phyloP scores from a whole-genome alignment of 2,888 invertebrate genomes.

The Bedellia somnulentella region DNA sequence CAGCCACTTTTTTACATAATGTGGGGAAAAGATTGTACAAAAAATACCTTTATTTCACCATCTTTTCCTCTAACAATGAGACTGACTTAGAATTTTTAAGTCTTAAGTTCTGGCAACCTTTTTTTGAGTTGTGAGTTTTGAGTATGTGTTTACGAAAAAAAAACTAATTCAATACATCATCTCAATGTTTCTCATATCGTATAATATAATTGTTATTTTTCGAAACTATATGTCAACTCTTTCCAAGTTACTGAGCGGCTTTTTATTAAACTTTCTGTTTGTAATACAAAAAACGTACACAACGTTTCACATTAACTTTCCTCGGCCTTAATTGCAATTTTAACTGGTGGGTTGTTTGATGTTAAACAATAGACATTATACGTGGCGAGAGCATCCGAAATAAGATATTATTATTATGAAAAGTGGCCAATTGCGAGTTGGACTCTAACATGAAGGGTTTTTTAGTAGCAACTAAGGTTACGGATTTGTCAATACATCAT shows the following conservation, averaged over 20 bases:
- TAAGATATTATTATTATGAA: neutral
- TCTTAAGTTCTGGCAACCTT: too few species aligned
- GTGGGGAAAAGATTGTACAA: too few species aligned
- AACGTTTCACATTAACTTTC: slow-evolving; percentile 1
- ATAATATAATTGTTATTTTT: neutral
- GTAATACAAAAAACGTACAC: neutral
- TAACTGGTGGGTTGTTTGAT: too few species aligned
- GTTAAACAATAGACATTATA: too few species aligned
- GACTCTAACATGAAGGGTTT: neutral
- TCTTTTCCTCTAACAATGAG: too few species aligned
- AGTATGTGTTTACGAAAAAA: neutral
- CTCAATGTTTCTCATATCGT: neutral
- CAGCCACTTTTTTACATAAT: too few species aligned
- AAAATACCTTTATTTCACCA: too few species aligned
- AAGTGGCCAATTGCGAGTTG: neutral
- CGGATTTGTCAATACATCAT: neutral
- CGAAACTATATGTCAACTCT: neutral
- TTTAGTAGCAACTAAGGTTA: neutral
- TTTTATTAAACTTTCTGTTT: neutral
- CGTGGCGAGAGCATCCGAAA: too few species aligned
- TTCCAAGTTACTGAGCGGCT: neutral
- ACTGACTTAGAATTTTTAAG: too few species aligned
- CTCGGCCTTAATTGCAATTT: slow-evolving; percentile 1
- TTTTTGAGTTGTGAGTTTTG: neutral
- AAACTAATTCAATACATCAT: neutral